Evolutionary conservation across 2,797 vertebrate genomes (phyloP).

Genomic region (Bradypodion pumilum): DNA sequence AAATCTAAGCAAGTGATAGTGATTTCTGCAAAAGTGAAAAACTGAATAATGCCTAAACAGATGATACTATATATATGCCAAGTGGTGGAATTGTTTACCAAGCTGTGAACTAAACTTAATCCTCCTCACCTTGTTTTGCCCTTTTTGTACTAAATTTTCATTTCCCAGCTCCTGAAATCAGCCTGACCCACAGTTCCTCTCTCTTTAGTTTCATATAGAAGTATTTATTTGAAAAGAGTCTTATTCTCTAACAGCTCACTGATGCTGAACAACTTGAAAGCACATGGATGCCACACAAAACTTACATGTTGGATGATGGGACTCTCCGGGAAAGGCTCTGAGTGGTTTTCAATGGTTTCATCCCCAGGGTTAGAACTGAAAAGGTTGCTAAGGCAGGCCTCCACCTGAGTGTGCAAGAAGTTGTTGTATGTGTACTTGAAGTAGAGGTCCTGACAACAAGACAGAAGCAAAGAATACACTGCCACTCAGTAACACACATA

Average conservation of each 20-base stretch:
- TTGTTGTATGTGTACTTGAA: constrained; percentile 77
- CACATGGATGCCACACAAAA: background rate
- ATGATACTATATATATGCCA: background rate
- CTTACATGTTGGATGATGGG: constrained; percentile 70
- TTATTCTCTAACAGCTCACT: background rate
- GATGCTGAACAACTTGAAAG: background rate
- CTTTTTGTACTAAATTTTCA: background rate
- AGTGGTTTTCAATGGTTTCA: constrained; percentile 40
- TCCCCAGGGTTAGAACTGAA: constrained; percentile 47
- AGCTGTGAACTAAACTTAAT: background rate
- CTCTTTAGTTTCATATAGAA: background rate
- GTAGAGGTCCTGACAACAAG: constrained; percentile 69
- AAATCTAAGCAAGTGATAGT: background rate
- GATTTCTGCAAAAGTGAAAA: background rate
- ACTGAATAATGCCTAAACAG: background rate
- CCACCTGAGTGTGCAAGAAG: constrained; percentile 75
- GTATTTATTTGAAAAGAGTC: background rate
- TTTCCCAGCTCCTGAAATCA: background rate
- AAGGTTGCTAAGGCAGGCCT: constrained; percentile 68
- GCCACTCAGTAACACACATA: background rate
- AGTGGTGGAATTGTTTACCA: background rate
- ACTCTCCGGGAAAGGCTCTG: constrained; percentile 36
- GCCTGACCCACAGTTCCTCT: background rate
- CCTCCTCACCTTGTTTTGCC: no score
- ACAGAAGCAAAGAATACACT: background rate